A percentile compares a stretch with the other conserved stretches of the same genome.
Conservation (phyloP, 2,113 vertebrate species). For the Periophthalmus modestus region DNA sequence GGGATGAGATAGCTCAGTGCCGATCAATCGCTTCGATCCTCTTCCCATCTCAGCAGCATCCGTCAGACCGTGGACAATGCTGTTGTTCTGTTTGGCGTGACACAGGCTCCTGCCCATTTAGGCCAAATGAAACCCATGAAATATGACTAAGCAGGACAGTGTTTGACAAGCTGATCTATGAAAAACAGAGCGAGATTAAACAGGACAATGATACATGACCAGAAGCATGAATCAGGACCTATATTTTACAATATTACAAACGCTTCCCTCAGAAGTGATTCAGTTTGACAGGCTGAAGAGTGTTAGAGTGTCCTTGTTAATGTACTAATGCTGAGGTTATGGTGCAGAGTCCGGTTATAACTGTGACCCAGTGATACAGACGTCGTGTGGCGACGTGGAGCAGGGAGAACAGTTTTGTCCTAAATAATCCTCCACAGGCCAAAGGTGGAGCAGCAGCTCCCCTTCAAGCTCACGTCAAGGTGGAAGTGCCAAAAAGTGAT, state of each 20-base stretch:
- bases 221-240: no score
- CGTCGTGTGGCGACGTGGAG: conserved; percentile 31
- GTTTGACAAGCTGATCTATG: neutral
- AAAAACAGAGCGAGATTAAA: neutral
- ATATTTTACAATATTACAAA: neutral
- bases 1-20: conserved; percentile 71
- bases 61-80: conserved; percentile 71
- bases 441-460: conserved; percentile 26
- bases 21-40: conserved; percentile 80
- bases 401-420: conserved; percentile 36
- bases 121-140: conserved; percentile 33
- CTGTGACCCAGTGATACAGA: conserved; percentile 35
- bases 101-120: conserved; percentile 18
- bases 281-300: neutral
- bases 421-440: no score
- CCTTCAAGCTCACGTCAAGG: conserved; percentile 31
- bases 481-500: conserved; percentile 13
- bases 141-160: conserved; percentile 11
- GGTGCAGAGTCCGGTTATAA: conserved; percentile 21
- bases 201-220: no score
- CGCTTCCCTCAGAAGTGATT: neutral
- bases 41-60: conserved; percentile 68
- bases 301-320: neutral
- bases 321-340: neutral
- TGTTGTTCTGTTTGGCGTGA: conserved; percentile 62